Conservation (phyloP, 1,140 invertebrate species). For the Teleogryllus occipitalis region DNA sequence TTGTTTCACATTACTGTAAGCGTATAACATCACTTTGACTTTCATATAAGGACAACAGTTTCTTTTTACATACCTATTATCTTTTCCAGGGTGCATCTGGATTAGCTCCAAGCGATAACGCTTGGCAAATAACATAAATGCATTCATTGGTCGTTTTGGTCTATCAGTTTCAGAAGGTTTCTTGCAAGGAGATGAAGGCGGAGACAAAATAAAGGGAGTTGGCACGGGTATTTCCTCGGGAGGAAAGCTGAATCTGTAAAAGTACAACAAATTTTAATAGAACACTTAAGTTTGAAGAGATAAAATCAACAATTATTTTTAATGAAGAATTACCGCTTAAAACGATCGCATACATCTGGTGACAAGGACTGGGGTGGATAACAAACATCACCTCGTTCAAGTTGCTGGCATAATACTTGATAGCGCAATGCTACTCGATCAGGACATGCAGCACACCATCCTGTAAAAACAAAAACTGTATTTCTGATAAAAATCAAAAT, state of each 20-base stretch:
- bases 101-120: conserved; percentile 42
- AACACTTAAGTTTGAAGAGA: background rate
- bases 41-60: background rate
- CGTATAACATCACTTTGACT: too few species aligned
- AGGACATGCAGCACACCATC: conserved; percentile 25
- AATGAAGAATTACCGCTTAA: conserved; percentile 24
- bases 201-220: conserved; percentile 22
- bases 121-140: conserved; percentile 50
- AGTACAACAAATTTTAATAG: conserved; percentile 8
- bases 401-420: conserved; percentile 20
- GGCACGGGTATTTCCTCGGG: conserved; percentile 19
- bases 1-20: too few species aligned
- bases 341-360: conserved; percentile 28
- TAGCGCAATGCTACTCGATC: conserved; percentile 22
- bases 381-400: conserved; percentile 25
- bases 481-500: background rate
- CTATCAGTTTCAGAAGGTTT: conserved; percentile 25
- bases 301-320: background rate
- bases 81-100: conserved; percentile 45
- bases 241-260: conserved; percentile 27
- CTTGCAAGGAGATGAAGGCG: conserved; percentile 26
- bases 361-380: conserved; percentile 21
- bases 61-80: conserved; percentile 40
- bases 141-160: conserved; percentile 46
- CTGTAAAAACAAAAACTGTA: conserved; percentile 11